phyloP scores from a whole-genome alignment of 2,797 vertebrate species.

The Peromyscus eremicus region DNA sequence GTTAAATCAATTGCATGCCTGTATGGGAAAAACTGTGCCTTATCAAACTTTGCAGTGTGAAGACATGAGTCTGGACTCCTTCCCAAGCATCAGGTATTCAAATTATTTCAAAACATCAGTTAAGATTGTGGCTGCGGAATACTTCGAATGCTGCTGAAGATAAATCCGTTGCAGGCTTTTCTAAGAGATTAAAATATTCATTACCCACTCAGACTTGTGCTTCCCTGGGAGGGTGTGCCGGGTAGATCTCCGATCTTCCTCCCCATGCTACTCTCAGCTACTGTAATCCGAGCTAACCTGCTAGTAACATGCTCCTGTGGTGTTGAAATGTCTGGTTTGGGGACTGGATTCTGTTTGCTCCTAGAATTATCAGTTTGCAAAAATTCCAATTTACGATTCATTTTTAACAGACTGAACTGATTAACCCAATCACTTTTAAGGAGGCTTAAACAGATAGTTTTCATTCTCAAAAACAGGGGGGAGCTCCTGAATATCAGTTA shows the following conservation, averaged over 20 bases:
- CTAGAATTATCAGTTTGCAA: slow-evolving; percentile 7
- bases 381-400: slow-evolving; percentile 14
- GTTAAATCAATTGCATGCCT: slow-evolving; percentile 78
- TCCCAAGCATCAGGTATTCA: slow-evolving; percentile 80
- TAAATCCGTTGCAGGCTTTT: slow-evolving; percentile 54
- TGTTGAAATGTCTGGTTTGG: slow-evolving; percentile 1
- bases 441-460: neutral
- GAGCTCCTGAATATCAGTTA: neutral
- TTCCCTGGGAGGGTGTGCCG: neutral
- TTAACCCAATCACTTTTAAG: neutral
- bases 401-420: slow-evolving; percentile 46
- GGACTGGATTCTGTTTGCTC: slow-evolving; percentile 37
- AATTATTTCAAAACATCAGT: slow-evolving; percentile 77
- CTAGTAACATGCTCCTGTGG: neutral
- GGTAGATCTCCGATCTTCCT: neutral
- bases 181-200: slow-evolving; percentile 13
- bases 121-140: slow-evolving; percentile 63
- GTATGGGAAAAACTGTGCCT: slow-evolving; percentile 75
- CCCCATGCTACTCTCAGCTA: neutral
- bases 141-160: slow-evolving; percentile 49
- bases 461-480: neutral
- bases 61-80: slow-evolving; percentile 78
- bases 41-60: slow-evolving; percentile 73
- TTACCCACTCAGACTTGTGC: neutral
- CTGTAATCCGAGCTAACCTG: neutral